phyloP scores from a whole-genome alignment of 1,140 invertebrate genomes.

The Trichomalopsis sarcophagae region DNA sequence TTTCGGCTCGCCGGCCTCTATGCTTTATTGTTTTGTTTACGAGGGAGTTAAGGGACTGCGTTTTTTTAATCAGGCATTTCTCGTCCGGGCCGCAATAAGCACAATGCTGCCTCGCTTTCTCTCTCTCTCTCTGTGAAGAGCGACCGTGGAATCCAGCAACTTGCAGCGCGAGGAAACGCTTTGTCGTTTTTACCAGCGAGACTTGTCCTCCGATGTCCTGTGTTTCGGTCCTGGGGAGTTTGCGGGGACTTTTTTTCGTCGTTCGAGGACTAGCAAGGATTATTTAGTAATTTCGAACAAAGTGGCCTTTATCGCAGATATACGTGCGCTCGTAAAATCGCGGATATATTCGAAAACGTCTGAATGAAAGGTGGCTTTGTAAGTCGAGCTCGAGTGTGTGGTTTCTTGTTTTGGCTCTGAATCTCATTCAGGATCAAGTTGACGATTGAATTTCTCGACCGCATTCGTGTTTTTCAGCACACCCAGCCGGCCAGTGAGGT shows the following conservation, averaged over 20 bases:
- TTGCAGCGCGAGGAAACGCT: no score
- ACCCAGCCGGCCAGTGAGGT: neutral
- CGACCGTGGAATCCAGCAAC: neutral
- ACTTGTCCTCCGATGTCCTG: no score
- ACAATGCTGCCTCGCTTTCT: neutral
- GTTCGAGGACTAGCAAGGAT: no score
- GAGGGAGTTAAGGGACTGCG: neutral
- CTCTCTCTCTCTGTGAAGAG: neutral
- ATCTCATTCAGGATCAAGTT: neutral
- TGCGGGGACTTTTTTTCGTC: neutral
- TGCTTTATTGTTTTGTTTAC: constrained; percentile 20
- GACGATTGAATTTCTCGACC: neutral
- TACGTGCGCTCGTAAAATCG: neutral
- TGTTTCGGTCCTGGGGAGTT: neutral
- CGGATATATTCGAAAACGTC: neutral
- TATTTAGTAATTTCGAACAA: no score
- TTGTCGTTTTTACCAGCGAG: no score
- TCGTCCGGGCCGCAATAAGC: neutral
- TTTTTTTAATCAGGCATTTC: neutral
- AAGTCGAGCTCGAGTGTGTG: neutral
- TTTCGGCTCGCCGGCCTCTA: neutral
- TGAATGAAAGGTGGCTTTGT: constrained; percentile 28
- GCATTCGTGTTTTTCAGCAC: neutral
- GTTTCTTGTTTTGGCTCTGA: neutral
- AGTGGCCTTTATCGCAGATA: no score